These are phyloP conservation scores for Dynastes hyllus DNA, from an alignment of 2,888 invertebrate species.

Conservation along the genomic window DNA sequence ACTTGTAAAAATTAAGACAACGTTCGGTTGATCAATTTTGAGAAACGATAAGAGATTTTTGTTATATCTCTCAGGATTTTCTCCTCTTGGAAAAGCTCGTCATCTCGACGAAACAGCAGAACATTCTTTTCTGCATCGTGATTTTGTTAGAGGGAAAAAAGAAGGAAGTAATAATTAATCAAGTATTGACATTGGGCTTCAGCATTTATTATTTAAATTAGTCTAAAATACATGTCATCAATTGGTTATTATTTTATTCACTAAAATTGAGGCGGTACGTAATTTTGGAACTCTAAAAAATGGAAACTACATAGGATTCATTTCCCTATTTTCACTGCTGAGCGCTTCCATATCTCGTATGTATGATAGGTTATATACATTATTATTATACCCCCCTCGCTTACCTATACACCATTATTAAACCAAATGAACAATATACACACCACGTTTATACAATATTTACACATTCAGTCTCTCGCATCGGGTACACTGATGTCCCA, in stretches of 20 bases:
- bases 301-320: constrained; percentile 24
- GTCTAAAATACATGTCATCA: constrained; percentile 43
- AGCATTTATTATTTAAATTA: constrained; percentile 44
- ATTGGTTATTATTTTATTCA: constrained; percentile 15
- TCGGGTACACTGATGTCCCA: constrained; percentile 53
- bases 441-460: constrained; percentile 62
- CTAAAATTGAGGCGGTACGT: constrained; percentile 37
- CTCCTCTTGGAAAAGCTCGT: no score
- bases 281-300: constrained; percentile 32
- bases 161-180: background rate
- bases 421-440: constrained; percentile 39
- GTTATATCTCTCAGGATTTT: no score
- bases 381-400: background rate
- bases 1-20: no score
- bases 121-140: no score
- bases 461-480: constrained; percentile 56
- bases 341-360: background rate
- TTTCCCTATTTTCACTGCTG: background rate
- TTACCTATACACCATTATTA: constrained; percentile 40
- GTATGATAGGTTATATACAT: constrained; percentile 26
- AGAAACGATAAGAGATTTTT: no score
- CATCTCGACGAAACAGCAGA: no score
- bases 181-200: constrained; percentile 26
- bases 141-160: background rate
- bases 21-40: no score